Conservation (phyloP, 1,140 invertebrate genomes). For the Pristionchus pacificus region DNA sequence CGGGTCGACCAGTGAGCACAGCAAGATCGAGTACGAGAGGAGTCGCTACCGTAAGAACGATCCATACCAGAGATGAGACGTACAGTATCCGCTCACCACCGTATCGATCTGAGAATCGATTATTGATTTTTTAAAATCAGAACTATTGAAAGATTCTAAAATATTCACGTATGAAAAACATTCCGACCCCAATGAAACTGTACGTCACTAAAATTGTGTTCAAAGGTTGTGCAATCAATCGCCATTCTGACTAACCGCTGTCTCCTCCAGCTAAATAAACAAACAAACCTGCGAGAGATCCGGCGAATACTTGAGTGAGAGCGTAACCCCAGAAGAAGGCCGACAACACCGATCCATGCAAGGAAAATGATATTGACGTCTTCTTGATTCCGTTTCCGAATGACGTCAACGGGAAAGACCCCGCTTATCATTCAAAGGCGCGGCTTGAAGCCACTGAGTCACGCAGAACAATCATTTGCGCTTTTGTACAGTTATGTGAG, state of each 20-base stretch:
- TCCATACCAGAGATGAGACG: constrained; percentile 68
- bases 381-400: neutral
- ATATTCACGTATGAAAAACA: too few relatives aligned
- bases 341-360: constrained; percentile 68
- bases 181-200: constrained; percentile 69
- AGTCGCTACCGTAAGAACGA: constrained; percentile 67
- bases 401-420: too few relatives aligned
- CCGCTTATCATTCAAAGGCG: too few relatives aligned
- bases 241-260: constrained; percentile 67
- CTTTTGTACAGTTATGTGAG: too few relatives aligned
- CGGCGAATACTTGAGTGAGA: constrained; percentile 69
- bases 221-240: constrained; percentile 62
- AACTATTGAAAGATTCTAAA: too few relatives aligned
- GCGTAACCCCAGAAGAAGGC: constrained; percentile 76
- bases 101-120: constrained; percentile 68
- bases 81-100: constrained; percentile 69
- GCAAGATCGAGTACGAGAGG: constrained; percentile 67
- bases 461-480: too few relatives aligned
- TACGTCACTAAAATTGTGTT: constrained; percentile 65
- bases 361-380: constrained; percentile 8
- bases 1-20: constrained; percentile 63
- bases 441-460: too few relatives aligned
- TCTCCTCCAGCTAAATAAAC: constrained; percentile 69
- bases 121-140: too few relatives aligned
- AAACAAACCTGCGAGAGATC: too few relatives aligned